These are phyloP conservation scores for Bombus ignitus DNA, from an alignment of 1,140 invertebrate genomes.

Conservation along the genomic window DNA sequence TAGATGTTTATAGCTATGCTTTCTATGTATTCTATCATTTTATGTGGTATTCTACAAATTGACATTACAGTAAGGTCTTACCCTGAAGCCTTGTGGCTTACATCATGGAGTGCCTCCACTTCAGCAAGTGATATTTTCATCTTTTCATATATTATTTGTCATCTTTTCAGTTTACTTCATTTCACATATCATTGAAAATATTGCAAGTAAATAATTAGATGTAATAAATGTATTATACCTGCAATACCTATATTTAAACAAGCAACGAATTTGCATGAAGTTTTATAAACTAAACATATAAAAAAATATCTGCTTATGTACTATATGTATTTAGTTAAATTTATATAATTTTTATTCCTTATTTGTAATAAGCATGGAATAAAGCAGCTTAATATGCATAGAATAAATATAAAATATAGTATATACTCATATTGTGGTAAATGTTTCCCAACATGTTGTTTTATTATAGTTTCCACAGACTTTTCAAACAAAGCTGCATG, in stretches of 20 bases:
- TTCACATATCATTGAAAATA: background rate
- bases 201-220: background rate
- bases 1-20: slow-evolving; percentile 21
- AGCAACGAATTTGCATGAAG: background rate
- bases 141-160: slow-evolving; percentile 29
- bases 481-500: slow-evolving; percentile 95
- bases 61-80: slow-evolving; percentile 36
- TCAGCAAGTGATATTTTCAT: slow-evolving; percentile 40
- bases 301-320: slow-evolving; percentile 8
- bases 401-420: background rate
- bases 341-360: background rate
- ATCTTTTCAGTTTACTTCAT: background rate
- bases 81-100: slow-evolving; percentile 45
- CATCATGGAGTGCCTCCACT: slow-evolving; percentile 46
- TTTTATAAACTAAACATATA: slow-evolving; percentile 1
- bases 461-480: slow-evolving; percentile 91
- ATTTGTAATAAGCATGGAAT: slow-evolving; percentile 5
- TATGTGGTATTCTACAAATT: slow-evolving; percentile 32
- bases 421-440: background rate
- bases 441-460: slow-evolving; percentile 35
- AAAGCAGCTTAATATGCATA: background rate
- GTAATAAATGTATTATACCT: background rate
- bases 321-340: background rate
- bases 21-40: slow-evolving; percentile 43
- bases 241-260: background rate